Percentiles rank a stretch among this genome's conserved stretches.
phyloP scores from a whole-genome alignment of 2,797 vertebrate genomes.

The Epinephelus coioides region DNA sequence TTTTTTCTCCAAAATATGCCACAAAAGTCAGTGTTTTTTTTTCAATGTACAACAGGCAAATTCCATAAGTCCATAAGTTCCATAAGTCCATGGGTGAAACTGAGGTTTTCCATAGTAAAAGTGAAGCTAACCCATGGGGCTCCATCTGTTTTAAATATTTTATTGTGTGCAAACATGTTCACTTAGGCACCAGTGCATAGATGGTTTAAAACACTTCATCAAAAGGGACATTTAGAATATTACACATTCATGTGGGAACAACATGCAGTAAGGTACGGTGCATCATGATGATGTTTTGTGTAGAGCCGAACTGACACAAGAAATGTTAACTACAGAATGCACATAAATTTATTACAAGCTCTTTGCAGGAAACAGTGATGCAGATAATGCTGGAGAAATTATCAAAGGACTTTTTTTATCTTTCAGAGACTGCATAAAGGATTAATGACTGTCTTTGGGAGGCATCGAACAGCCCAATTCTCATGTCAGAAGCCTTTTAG shows the following conservation, averaged over 20 bases:
- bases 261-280: background rate
- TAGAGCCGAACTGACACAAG: background rate
- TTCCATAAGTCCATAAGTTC: too few relatives aligned
- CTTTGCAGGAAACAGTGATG: background rate
- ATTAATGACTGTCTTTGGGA: constrained; percentile 19
- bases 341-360: background rate
- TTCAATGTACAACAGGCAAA: too few relatives aligned
- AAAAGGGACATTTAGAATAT: constrained; percentile 3
- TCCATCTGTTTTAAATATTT: constrained; percentile 14
- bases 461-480: constrained; percentile 2
- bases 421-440: constrained; percentile 1
- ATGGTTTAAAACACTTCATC: background rate
- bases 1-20: too few relatives aligned
- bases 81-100: too few relatives aligned
- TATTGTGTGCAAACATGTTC: background rate
- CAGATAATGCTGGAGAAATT: background rate
- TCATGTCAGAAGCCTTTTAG: constrained; percentile 28
- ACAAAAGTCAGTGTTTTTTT: too few relatives aligned
- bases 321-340: background rate
- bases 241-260: background rate
- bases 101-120: background rate
- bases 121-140: background rate
- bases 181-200: background rate
- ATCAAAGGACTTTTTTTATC: background rate
- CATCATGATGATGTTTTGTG: background rate